Conservation (phyloP, 1,140 invertebrate genomes). For the Reticulitermes speratus region DNA sequence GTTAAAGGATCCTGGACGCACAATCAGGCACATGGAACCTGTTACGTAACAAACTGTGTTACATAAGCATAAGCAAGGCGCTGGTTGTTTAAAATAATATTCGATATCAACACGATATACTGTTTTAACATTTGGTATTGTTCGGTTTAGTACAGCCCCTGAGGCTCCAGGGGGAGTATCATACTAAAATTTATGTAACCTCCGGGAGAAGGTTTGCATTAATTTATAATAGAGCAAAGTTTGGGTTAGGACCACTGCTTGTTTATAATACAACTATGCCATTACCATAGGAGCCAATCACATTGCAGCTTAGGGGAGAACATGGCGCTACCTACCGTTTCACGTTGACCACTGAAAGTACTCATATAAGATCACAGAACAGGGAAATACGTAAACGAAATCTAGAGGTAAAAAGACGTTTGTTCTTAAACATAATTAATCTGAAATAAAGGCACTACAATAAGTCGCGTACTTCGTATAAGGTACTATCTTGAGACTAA, state of each 20-base stretch:
- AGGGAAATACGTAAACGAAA: too few species aligned
- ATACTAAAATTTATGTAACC: not conserved
- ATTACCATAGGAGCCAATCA: not conserved
- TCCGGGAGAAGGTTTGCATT: not conserved
- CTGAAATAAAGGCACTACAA: too few species aligned
- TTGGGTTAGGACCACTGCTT: not conserved
- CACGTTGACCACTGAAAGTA: not conserved
- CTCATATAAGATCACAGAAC: too few species aligned
- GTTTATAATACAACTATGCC: not conserved
- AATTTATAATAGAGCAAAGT: conserved; percentile 9
- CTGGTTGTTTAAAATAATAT: not conserved
- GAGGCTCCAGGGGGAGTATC: not conserved
- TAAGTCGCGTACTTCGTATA: too few species aligned
- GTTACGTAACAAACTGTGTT: not conserved
- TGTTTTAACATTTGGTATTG: not conserved
- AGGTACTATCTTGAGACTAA: too few species aligned
- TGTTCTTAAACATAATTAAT: too few species aligned
- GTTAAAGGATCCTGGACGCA: too few species aligned
- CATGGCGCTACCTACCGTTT: not conserved
- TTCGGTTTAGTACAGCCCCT: not conserved
- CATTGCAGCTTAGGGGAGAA: not conserved
- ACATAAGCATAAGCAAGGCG: not conserved
- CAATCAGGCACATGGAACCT: too few species aligned
- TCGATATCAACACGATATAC: not conserved
- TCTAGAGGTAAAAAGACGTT: too few species aligned